Conservation (phyloP, 2,113 vertebrate species). For the Syngnathus scovelli region DNA sequence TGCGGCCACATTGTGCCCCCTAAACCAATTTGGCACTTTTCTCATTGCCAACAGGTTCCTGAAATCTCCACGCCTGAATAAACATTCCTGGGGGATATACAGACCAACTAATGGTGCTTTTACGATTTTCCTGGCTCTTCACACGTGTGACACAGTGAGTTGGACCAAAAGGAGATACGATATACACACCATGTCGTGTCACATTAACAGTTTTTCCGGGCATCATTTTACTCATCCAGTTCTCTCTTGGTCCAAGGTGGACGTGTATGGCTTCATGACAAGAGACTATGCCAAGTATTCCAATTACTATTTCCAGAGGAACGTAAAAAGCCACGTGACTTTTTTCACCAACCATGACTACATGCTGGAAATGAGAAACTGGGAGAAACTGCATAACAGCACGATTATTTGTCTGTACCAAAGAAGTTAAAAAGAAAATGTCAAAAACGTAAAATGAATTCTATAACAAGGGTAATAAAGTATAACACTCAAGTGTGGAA, state of each 20-base stretch:
- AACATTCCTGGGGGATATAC: slow-evolving; percentile 66
- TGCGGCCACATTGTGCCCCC: too few species aligned
- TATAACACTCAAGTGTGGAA: too few species aligned
- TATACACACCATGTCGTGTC: too few species aligned
- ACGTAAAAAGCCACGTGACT: slow-evolving; percentile 39
- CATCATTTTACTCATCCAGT: not conserved
- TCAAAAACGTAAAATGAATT: too few species aligned
- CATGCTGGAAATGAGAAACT: slow-evolving; percentile 68
- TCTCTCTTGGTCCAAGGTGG: slow-evolving; percentile 67
- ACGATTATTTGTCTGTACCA: slow-evolving; percentile 71
- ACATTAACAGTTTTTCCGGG: too few species aligned
- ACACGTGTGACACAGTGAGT: slow-evolving; percentile 81
- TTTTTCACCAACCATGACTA: slow-evolving; percentile 81
- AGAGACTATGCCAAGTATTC: slow-evolving; percentile 70
- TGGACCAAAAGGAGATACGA: not conserved
- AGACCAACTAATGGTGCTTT: slow-evolving; percentile 84
- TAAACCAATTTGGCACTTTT: too few species aligned
- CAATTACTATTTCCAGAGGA: slow-evolving; percentile 75
- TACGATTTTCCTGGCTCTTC: slow-evolving; percentile 81
- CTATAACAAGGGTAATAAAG: too few species aligned
- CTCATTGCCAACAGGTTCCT: slow-evolving; percentile 71
- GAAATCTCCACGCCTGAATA: slow-evolving; percentile 62
- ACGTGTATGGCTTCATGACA: slow-evolving; percentile 82
- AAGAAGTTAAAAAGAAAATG: not conserved
- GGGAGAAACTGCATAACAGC: slow-evolving; percentile 66